Base-by-base conservation (phyloP, 2,888 invertebrate genomes). In the Actias luna region DNA sequence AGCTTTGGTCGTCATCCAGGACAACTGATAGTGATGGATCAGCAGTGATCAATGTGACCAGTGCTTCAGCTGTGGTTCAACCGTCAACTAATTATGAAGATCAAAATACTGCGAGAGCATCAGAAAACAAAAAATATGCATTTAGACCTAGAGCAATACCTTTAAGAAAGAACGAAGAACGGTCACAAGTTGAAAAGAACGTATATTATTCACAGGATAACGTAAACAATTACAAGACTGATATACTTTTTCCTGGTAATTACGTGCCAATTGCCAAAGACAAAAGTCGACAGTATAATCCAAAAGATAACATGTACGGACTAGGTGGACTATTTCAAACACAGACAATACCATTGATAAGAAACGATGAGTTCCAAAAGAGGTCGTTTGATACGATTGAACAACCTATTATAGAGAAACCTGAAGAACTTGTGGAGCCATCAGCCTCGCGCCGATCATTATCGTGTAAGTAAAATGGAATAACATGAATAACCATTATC, bases 231-330 rank as follows among this genome's bases (percentile, higher is more conserved):
- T 79, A 82, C 69, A 89, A 87, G 69, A 76, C 87, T 65, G 85
- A 87, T 60, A 72, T 82, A 69, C 91, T 89, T 87, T 89, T 90
- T 85, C 88, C 91, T 74, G 92, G 91, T 84, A 90, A 90, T 90
- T 92, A 88, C 79, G 78, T 86, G 64, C 79, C 84, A 83, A 92
- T 92, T 89, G 87, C 89, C 86, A 88, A 89, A 83, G 87, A 85
- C 87, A 92, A 89, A 85, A 87, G 87, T 74, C 78, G 78, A 74
- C 75, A 74, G 50, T 58, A 50, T 64, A 67, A 29, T 64, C 67
- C 64, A 64, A 62, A 61, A 64, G 68, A 65, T 36, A 31, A 29
- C 29, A 52, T 59, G 7, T 18, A 52, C 22, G 46, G 22, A 62
- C 67, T 69, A 63, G 73, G 73, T 61, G 76, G 71, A 46, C 68